Evolutionary conservation across 2,888 invertebrate genomes (phyloP).

Genomic region (Lepidocyrtinus sp.): DNA sequence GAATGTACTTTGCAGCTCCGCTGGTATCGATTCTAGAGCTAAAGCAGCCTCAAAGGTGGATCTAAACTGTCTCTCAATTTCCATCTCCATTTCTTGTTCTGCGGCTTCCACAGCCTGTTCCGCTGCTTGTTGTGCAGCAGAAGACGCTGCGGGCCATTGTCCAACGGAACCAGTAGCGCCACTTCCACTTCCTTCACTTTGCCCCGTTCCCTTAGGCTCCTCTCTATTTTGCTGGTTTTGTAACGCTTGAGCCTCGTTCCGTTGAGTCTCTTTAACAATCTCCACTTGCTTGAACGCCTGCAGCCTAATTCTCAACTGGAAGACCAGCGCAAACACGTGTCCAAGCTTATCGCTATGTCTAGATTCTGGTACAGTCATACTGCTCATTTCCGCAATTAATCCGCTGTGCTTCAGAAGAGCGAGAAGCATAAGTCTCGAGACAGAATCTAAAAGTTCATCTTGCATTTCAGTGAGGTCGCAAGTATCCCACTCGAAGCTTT

Average conservation of each 20-base stretch:
- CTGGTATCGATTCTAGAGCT: constrained; percentile 16
- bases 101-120: not conserved
- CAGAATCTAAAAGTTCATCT: constrained; percentile 73
- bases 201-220: not conserved
- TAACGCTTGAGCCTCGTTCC: not conserved
- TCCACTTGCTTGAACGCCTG: constrained; percentile 66
- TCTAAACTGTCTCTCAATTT: constrained; percentile 22
- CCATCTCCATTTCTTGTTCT: constrained; percentile 22
- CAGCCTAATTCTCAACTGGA: constrained; percentile 69
- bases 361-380: constrained; percentile 71
- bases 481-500: constrained; percentile 75
- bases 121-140: not conserved
- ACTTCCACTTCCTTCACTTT: constrained; percentile 16
- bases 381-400: constrained; percentile 72
- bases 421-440: constrained; percentile 75
- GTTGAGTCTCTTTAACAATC: constrained; percentile 34
- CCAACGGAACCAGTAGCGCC: no score
- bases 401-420: constrained; percentile 76
- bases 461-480: constrained; percentile 73
- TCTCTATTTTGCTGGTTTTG: constrained; percentile 5
- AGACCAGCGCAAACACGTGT: constrained; percentile 69
- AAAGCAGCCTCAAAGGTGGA: constrained; percentile 17
- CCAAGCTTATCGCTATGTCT: constrained; percentile 68
- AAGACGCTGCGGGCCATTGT: not conserved
- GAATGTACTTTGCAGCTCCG: not conserved